A percentile compares a stretch with the other conserved stretches of the same genome.
Conservation (phyloP, 2,888 invertebrate genomes). For the Luffia ferchaultella region DNA sequence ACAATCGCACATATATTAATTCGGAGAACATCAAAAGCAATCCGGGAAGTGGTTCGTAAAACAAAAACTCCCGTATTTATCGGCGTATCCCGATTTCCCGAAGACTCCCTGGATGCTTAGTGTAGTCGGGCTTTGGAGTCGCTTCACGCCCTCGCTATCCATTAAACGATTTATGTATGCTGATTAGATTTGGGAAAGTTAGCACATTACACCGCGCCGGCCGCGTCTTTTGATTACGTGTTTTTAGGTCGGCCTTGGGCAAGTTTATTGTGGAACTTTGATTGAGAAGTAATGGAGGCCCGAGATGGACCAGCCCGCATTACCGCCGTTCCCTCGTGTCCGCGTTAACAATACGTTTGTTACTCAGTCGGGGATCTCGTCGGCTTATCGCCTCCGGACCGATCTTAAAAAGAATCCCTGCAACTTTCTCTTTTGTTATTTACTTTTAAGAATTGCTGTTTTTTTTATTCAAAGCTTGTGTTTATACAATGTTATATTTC, state of each 20-base stretch:
- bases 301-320: slow-evolving; percentile 26
- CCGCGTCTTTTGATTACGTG: slow-evolving; percentile 31
- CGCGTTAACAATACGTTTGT: slow-evolving; percentile 25
- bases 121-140: slow-evolving; percentile 7
- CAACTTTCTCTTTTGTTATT: too few relatives aligned
- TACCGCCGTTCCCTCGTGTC: slow-evolving; percentile 25
- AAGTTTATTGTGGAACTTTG: slow-evolving; percentile 44
- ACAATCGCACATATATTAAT: too few relatives aligned
- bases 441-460: too few relatives aligned
- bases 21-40: neutral
- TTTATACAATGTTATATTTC: too few relatives aligned
- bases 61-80: neutral
- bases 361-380: slow-evolving; percentile 18
- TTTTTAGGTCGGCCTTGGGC: slow-evolving; percentile 25
- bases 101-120: slow-evolving; percentile 5
- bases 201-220: slow-evolving; percentile 10
- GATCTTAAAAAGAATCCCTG: neutral
- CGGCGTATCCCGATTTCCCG: too few relatives aligned
- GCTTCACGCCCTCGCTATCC: slow-evolving; percentile 23
- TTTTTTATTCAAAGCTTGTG: too few relatives aligned
- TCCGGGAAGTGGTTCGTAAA: neutral
- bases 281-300: slow-evolving; percentile 40
- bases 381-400: slow-evolving; percentile 14
- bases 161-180: slow-evolving; percentile 38
- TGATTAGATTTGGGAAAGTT: slow-evolving; percentile 34